Percentiles rank a stretch among this genome's conserved stretches.
Conservation (phyloP, 1,140 invertebrate genomes). For the Magallana ariakensis region DNA sequence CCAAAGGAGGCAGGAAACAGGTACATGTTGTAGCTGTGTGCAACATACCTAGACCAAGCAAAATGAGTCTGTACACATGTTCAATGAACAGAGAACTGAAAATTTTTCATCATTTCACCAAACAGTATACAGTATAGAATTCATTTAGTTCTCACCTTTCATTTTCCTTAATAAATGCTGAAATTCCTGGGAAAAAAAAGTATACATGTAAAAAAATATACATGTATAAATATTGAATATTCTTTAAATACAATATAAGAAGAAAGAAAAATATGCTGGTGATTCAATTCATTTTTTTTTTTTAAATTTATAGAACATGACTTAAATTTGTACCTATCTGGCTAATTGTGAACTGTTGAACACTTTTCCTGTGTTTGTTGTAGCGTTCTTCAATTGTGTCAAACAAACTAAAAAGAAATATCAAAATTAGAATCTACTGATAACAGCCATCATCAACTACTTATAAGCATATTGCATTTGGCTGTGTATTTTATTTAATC, state of each 20-base stretch:
- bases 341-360: constrained; percentile 80
- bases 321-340: constrained; percentile 67
- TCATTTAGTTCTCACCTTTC: not conserved
- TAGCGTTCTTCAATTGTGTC: constrained; percentile 85
- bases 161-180: constrained; percentile 59
- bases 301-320: not conserved
- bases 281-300: too few relatives aligned
- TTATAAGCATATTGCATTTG: too few relatives aligned
- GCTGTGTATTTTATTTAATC: too few relatives aligned
- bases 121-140: too few relatives aligned
- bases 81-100: not conserved
- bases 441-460: too few relatives aligned
- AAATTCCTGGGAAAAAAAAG: constrained; percentile 66
- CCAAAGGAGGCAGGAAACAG: constrained; percentile 84
- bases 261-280: too few relatives aligned
- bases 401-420: constrained; percentile 83
- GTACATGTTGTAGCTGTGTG: constrained; percentile 85
- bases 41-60: constrained; percentile 80
- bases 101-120: not conserved
- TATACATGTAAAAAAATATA: too few relatives aligned
- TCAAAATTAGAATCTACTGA: constrained; percentile 74
- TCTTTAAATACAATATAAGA: too few relatives aligned
- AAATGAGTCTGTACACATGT: not conserved
- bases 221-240: too few relatives aligned
- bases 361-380: constrained; percentile 81